Evolutionary conservation across 2,113 vertebrate genomes (phyloP), one percentile per base, ranked within the genome.

Genomic region (Copsychus sechellarum): DNA sequence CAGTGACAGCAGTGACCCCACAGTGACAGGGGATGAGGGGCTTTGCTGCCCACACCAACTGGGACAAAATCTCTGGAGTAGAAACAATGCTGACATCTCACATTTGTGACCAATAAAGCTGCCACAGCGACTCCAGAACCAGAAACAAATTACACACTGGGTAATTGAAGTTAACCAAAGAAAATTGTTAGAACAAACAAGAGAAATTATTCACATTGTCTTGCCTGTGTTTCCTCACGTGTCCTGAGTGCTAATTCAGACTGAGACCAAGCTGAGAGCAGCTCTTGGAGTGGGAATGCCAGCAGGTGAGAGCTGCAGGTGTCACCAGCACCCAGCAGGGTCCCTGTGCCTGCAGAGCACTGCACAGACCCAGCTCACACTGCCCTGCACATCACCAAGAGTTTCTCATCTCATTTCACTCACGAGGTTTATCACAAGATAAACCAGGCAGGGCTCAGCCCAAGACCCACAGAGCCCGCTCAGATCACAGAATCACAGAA

Each of bases 331-430:
- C 36, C 76, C 50, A 33, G 14, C 2, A 0, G 15, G n/a, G 9
- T 1, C 6, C 5, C 54, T 34, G 4, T 12, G 29, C 48, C 22
- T 17, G 4, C 6, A 16, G 7, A 1, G 28, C 29, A 2, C 23
- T 3, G 2, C 58, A 21, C 0, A 0, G 53, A 10, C 48, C 29
- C 53, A 16, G 15, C 1, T 23, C 43, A 5, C 1, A 6, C 7
- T 34, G 7, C 65, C 69, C 3, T 0, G 1, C 29, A 14, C 2
- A 12, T 2, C 13, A 1, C 8, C 51, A n/a, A 15, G 31, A 14
- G 40, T 1, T 24, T 7, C 48, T 47, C 29, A 3, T 24, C 51
- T 34, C 9, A 1, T 1, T 5, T 1, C 48, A 11, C 48, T 5
- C 5, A 3, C 25, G 38, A 45, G 43, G 21, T 45, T 45, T 21